Percentiles rank a stretch among this genome's conserved stretches.
phyloP scores from a whole-genome alignment of 92 coral and sea anemone genomes.

The Porites lobata region DNA sequence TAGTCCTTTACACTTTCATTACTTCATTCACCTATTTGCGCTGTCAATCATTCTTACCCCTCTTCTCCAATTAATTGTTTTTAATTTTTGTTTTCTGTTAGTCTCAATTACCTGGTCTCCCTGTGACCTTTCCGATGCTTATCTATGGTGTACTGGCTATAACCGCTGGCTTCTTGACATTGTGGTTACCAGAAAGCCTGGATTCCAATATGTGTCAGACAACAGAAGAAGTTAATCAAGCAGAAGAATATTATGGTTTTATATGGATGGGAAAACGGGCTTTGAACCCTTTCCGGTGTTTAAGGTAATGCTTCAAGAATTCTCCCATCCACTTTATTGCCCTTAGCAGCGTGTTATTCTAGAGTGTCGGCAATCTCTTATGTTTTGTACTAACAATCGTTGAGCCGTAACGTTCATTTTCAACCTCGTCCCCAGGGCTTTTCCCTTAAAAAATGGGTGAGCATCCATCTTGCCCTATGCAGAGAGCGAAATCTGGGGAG shows the following conservation, averaged over 20 bases:
- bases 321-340: background rate
- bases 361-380: background rate
- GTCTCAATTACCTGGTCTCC: slow-evolving; percentile 69
- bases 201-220: slow-evolving; percentile 76
- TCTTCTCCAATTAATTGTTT: too few relatives aligned
- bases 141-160: slow-evolving; percentile 70
- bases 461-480: too few relatives aligned
- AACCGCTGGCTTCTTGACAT: slow-evolving; percentile 65
- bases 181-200: slow-evolving; percentile 82
- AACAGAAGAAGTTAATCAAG: slow-evolving; percentile 56
- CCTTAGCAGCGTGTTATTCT: background rate
- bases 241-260: slow-evolving; percentile 26
- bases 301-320: background rate
- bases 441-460: too few relatives aligned
- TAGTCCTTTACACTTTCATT: too few relatives aligned
- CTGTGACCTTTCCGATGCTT: slow-evolving; percentile 67
- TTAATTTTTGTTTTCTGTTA: slow-evolving; percentile 20
- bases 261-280: slow-evolving; percentile 31
- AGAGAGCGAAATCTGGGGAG: too few relatives aligned
- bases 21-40: too few relatives aligned
- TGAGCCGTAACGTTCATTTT: too few relatives aligned
- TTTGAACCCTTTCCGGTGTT: background rate
- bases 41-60: too few relatives aligned
- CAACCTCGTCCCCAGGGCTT: too few relatives aligned
- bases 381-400: background rate